Evolutionary conservation across 2,888 invertebrate genomes (phyloP), one percentile per base, ranked within the genome.

Genomic region (Carterocephalus palaemon): DNA sequence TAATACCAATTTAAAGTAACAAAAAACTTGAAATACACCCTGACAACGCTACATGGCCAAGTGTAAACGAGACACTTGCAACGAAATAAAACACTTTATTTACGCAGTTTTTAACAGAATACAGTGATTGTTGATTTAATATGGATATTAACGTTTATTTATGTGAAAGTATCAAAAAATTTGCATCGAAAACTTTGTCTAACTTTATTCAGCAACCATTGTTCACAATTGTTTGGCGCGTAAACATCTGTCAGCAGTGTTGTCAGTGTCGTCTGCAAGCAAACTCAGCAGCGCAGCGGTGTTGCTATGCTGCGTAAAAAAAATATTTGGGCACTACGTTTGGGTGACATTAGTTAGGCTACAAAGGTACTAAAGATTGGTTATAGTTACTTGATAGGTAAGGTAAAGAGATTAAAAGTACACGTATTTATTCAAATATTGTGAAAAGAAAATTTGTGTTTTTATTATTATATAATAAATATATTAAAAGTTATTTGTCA

Each of bases 181-280:
- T 49, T 52, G 58, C 59, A 52, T 15, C 51, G 48, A 59, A 64
- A 49, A 56, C 54, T 57, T 52, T 52, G 56, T 8, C 51, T 57
- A 71, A 70, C 75, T 72, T 71, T 74, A 63, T 43, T 54, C 54
- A 63, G 61, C 72, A 57, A 79, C 76, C 77, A 81, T 78, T 79
- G 70, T 75, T 76, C 48, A 39, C 49, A 50, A 54, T 59, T 61
- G 83, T 83, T 86, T 86, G 85, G 85, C 85, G 85, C 85, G 84
- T 84, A 86, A 85, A 85, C 83, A 84, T 63, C 79, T 83, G 84
- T 83, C 84, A 82, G 3, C 4, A 4, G 17, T 33, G 33, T n/a
- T 42, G 41, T 42, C 41, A 33, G 19, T n/a, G n/a, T n/a, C n/a
- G n/a, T n/a, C n/a, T n/a, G n/a, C n/a, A n/a, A n/a, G n/a, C n/a